Evolutionary conservation across 2,797 vertebrate species (phyloP).

Genomic region (Xerus rutilus): DNA sequence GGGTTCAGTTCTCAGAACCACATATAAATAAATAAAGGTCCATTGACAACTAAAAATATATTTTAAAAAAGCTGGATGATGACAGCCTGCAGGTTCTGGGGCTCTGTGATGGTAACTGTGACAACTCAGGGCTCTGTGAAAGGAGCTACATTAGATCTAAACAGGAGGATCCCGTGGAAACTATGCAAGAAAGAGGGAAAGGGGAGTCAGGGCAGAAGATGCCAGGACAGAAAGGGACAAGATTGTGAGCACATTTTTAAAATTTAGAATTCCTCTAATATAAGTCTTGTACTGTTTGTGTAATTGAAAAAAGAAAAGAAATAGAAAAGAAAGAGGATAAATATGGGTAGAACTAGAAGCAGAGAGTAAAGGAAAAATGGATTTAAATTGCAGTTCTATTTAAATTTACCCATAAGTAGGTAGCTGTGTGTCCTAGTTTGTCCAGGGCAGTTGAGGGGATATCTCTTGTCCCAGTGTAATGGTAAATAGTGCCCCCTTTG

Average conservation of each 20-base stretch:
- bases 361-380: too few species aligned
- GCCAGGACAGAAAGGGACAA: neutral
- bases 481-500: accelerated
- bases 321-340: neutral
- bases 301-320: too few species aligned
- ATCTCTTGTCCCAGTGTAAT: accelerated
- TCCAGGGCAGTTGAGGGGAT: neutral
- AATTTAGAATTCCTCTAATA: neutral
- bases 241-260: accelerated
- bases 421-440: accelerated
- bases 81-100: accelerated
- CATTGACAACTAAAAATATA: too few species aligned
- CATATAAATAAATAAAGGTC: too few species aligned
- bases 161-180: accelerated
- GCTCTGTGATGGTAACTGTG: too few species aligned
- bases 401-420: too few species aligned
- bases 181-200: accelerated
- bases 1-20: too few species aligned
- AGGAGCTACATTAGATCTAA: accelerated
- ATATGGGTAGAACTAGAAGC: accelerated
- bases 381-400: accelerated
- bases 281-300: too few species aligned
- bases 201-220: too few species aligned
- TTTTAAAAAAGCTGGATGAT: too few species aligned
- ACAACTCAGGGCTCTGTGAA: accelerated